A percentile compares a stretch with the other conserved stretches of the same genome.
Conservation (phyloP, 2,113 vertebrate genomes). For the Tichodroma muraria region DNA sequence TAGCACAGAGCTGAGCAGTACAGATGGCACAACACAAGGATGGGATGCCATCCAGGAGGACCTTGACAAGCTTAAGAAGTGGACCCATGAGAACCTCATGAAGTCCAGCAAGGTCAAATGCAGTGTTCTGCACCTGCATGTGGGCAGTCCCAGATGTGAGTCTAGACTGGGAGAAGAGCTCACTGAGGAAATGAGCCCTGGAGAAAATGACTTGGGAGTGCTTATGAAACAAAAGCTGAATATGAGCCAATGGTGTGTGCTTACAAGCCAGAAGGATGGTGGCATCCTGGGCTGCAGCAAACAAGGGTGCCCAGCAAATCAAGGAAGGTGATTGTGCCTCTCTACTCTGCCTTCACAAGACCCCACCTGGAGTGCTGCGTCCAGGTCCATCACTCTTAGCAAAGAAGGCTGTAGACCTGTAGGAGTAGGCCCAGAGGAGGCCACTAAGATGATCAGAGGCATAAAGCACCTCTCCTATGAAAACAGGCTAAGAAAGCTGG, state of each 20-base stretch:
- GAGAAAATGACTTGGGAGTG: neutral
- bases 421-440: neutral
- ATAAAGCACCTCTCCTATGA: neutral
- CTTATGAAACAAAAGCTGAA: neutral
- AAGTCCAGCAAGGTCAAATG: neutral
- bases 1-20: neutral
- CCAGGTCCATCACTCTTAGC: neutral
- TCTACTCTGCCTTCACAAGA: neutral
- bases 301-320: neutral
- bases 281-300: neutral
- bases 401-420: neutral
- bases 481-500: neutral
- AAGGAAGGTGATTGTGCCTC: neutral
- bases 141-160: neutral
- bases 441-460: neutral
- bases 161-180: neutral
- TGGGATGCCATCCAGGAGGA: neutral
- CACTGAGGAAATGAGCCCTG: neutral
- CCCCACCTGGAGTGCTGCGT: neutral
- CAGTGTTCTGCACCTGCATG: neutral
- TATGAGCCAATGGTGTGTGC: neutral
- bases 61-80: neutral
- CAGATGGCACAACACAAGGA: neutral
- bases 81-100: no score
- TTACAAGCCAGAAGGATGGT: fast-evolving